Percentiles rank a stretch among this genome's conserved stretches.
Evolutionary conservation across 2,888 invertebrate species (phyloP).

Genomic region (Tipula unca): DNA sequence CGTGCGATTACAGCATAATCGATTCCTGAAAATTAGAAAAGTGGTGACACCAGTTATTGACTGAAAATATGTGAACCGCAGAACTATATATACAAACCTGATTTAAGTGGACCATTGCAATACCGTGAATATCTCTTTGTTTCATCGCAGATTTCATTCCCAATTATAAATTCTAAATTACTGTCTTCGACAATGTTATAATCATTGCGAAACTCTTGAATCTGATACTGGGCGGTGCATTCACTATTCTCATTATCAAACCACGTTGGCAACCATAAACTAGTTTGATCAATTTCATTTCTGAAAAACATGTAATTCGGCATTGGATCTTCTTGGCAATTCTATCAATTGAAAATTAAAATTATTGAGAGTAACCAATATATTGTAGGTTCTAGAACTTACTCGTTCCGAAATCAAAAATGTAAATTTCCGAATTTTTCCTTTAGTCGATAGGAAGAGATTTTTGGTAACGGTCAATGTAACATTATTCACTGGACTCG

Average conservation of each 20-base stretch:
- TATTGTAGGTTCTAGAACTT: not conserved
- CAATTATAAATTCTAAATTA: constrained; percentile 32
- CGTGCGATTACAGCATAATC: constrained; percentile 57
- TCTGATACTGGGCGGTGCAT: constrained; percentile 39
- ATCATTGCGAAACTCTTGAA: not conserved
- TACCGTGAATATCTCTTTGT: constrained; percentile 30
- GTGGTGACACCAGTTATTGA: too few relatives aligned
- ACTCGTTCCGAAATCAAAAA: constrained; percentile 40
- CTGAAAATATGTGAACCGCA: too few relatives aligned
- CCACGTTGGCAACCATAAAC: constrained; percentile 29
- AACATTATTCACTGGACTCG: constrained; percentile 37
- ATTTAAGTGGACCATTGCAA: constrained; percentile 61
- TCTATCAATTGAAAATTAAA: constrained; percentile 23
- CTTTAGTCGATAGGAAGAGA: constrained; percentile 34
- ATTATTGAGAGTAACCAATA: not conserved
- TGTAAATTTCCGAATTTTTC: constrained; percentile 41
- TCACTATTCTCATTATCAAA: constrained; percentile 30
- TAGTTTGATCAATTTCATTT: constrained; percentile 37
- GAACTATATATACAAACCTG: constrained; percentile 35
- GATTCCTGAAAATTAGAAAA: constrained; percentile 43
- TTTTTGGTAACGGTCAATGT: constrained; percentile 35
- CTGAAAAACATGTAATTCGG: constrained; percentile 35
- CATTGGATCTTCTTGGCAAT: constrained; percentile 32
- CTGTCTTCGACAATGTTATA: not conserved
- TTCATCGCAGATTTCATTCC: constrained; percentile 34